Evolutionary conservation across 2,888 invertebrate genomes (phyloP), one percentile per base, ranked within the genome.

Genomic region (Eupithecia subumbrata): DNA sequence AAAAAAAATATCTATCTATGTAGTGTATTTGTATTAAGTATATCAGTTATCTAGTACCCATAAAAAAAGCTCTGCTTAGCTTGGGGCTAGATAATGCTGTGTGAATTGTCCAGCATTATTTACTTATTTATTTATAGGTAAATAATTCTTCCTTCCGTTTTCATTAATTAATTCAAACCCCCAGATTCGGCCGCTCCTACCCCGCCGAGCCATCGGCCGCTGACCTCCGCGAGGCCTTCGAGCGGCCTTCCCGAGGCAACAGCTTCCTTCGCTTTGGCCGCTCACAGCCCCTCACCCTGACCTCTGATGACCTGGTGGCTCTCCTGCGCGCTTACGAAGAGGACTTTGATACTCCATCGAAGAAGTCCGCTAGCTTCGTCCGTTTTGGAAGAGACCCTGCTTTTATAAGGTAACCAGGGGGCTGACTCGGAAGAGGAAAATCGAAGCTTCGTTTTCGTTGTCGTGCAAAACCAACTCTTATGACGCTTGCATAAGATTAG

Each of bases 221-320:
- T 0, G 94, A 94, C 68, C 82, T 94, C 18, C 85, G 91, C 25
- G 94, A 93, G 52, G 85, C 87, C 0, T 85, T 92, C 78, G 88
- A 91, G 71, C 87, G 91, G 0, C 88, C 91, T 7, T 82, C 87
- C 22, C 86, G 91, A 75, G 91, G 92, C 60, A 91, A 92, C 87
- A 93, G 88, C 75, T 94, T 94, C 81, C 89, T 94, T 1, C 92
- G 95, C 74, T 92, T 94, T 73, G 94, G 95, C 2, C 88, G 92
- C 77, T 90, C 93, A 5, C 92, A 92, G 71, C 92, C 93, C 1
- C 77, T 91, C 43, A 83, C 90, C 2, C 83, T 94, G 43, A 87
- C 91, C 22, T 81, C 93, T 1, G 93, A 94, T 25, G 94, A 94
- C 82, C 85, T 94, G 16, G 85, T 93, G 78, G 81, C 91, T 22